phyloP scores from a whole-genome alignment of 2,113 vertebrate species.

The Chaetorhynchus papuensis region DNA sequence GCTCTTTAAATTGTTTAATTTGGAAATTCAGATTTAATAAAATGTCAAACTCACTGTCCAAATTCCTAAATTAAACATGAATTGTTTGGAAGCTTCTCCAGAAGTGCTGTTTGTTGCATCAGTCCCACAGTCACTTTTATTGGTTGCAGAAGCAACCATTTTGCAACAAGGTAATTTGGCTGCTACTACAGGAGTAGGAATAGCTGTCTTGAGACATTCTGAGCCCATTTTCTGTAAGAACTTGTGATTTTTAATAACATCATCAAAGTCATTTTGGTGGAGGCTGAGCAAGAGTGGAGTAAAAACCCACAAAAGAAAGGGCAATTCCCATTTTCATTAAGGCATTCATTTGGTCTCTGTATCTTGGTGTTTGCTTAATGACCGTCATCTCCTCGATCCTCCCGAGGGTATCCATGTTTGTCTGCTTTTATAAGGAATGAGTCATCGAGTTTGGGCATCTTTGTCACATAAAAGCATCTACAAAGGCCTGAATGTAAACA shows the following conservation, averaged over 20 bases:
- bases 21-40: constrained; percentile 17
- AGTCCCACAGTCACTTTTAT: neutral
- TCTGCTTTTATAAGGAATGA: neutral
- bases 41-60: neutral
- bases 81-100: constrained; percentile 33
- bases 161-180: constrained; percentile 23
- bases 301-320: neutral
- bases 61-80: constrained; percentile 44
- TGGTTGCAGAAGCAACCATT: neutral
- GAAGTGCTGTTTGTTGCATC: neutral
- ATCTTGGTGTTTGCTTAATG: neutral
- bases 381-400: neutral
- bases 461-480: neutral
- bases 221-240: neutral
- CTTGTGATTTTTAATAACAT: neutral
- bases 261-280: neutral
- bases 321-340: neutral
- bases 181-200: neutral
- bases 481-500: neutral
- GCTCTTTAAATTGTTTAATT: constrained; percentile 20
- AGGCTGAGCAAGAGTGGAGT: neutral
- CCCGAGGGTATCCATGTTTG: neutral
- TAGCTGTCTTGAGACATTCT: neutral
- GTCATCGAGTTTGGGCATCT: neutral
- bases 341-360: neutral